Percentiles rank a stretch among this genome's conserved stretches.
Evolutionary conservation across 92 coral and sea anemone genomes (phyloP).

Genomic region (Desmophyllum pertusum): DNA sequence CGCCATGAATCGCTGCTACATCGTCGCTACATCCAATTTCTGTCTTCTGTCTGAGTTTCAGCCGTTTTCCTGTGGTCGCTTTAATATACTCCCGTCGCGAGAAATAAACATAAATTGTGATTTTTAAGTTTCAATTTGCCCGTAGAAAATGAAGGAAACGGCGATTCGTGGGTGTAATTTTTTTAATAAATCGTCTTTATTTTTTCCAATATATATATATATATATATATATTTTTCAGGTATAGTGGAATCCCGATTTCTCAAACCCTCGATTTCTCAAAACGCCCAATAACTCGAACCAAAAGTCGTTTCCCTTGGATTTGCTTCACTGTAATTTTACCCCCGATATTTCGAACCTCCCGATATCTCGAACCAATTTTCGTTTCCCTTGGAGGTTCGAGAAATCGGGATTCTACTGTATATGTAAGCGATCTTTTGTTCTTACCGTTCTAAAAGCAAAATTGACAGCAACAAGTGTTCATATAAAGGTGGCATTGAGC

Average conservation of each 20-base stretch:
- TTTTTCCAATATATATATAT: no score
- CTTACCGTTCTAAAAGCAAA: neutral
- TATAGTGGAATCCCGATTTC: no score
- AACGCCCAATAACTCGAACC: no score
- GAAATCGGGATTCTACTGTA: no score
- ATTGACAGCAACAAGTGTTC: conserved; percentile 8
- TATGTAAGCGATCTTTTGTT: conserved; percentile 10
- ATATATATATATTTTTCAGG: neutral
- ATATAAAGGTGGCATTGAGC: conserved; percentile 29
- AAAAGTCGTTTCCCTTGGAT: no score
- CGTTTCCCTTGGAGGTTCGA: no score
- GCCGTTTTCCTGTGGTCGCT: no score
- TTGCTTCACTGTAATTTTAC: no score
- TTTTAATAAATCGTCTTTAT: neutral
- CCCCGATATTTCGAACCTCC: no score
- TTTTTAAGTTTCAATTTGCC: neutral
- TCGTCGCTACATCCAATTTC: neutral
- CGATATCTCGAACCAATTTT: no score
- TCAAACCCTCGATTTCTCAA: no score
- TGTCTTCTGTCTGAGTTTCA: no score
- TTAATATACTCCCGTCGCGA: neutral
- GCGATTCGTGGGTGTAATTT: neutral
- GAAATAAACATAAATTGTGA: neutral
- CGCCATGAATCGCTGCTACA: neutral
- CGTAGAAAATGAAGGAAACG: neutral